These are phyloP conservation scores for Iguana delicatissima DNA, from an alignment of 2,797 vertebrate genomes.

Conservation along the genomic window DNA sequence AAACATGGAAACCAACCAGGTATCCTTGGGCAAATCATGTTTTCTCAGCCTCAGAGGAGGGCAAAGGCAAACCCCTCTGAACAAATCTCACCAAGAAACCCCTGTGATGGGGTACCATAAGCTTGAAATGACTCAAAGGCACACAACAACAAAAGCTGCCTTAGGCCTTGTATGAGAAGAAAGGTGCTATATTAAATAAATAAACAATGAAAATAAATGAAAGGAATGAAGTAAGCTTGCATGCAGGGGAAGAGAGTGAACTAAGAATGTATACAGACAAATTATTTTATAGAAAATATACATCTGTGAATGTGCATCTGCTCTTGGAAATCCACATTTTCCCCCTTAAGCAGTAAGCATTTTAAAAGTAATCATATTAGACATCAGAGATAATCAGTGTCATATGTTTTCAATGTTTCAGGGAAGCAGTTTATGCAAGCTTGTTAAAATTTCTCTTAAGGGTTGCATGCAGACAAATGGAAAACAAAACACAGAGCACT, in stretches of 20 bases:
- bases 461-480: constrained; percentile 37
- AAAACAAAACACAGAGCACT: constrained; percentile 40
- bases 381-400: constrained; percentile 46
- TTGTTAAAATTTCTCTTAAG: constrained; percentile 58
- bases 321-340: not conserved
- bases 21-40: no score
- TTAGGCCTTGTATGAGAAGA: no score
- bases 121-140: no score
- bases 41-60: no score
- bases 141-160: no score
- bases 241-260: not conserved
- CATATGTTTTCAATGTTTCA: constrained; percentile 55
- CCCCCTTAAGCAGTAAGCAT: not conserved
- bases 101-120: no score
- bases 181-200: not conserved
- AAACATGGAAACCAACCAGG: no score
- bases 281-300: not conserved
- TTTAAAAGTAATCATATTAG: constrained; percentile 29
- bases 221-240: not conserved
- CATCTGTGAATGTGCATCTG: not conserved
- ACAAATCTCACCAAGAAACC: no score
- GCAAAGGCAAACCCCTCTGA: no score
- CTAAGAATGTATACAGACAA: not conserved
- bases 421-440: constrained; percentile 57
- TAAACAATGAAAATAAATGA: not conserved